These are phyloP conservation scores for Okamejei kenojei DNA, from an alignment of 2,797 vertebrate genomes.

Conservation along the genomic window DNA sequence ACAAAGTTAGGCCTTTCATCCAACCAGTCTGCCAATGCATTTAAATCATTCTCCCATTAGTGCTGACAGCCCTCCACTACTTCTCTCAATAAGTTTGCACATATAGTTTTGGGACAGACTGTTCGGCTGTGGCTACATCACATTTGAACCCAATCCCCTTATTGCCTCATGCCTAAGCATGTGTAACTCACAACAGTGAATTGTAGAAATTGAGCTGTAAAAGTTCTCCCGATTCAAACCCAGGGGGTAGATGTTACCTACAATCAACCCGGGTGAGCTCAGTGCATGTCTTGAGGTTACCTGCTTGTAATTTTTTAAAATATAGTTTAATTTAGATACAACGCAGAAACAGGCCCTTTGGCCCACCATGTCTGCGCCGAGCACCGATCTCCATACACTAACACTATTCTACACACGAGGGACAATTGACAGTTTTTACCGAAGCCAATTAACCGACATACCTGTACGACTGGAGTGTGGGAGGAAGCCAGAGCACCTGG, in stretches of 20 bases:
- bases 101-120: neutral
- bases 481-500: too few relatives aligned
- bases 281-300: neutral
- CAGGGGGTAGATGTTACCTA: neutral
- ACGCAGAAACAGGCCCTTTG: too few relatives aligned
- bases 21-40: neutral
- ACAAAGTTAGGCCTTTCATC: neutral
- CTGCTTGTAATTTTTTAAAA: neutral
- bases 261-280: neutral
- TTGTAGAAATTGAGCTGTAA: too few relatives aligned
- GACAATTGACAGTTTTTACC: too few relatives aligned
- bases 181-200: neutral
- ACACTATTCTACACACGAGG: neutral
- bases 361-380: too few relatives aligned
- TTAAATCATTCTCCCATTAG: neutral
- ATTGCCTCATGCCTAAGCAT: neutral
- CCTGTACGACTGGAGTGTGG: too few relatives aligned
- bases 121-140: neutral
- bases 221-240: neutral
- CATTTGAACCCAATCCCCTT: neutral
- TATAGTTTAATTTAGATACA: too few relatives aligned
- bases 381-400: neutral
- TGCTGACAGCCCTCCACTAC: neutral
- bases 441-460: too few relatives aligned
- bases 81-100: neutral